Conservation (phyloP, 1,140 invertebrate species). For the Drosophila busckii region DNA sequence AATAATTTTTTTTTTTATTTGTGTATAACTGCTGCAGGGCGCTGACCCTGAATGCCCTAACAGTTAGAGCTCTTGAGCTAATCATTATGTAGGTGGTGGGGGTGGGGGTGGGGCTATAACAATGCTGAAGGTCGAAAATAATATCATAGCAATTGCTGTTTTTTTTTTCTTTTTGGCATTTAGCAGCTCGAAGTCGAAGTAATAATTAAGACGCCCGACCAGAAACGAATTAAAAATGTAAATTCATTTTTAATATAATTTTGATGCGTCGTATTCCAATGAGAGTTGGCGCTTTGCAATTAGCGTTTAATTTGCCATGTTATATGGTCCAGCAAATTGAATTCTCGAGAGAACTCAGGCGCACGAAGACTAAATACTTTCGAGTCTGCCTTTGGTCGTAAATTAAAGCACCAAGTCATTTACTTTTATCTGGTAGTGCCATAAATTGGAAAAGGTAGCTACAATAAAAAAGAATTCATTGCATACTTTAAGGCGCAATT, state of each 20-base stretch:
- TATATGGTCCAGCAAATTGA: constrained; percentile 22
- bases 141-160: too few species aligned
- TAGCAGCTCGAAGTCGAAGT: too few species aligned
- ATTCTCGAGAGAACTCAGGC: neutral
- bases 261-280: constrained; percentile 28
- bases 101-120: too few species aligned
- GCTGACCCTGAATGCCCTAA: constrained; percentile 10
- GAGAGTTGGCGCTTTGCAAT: constrained; percentile 36
- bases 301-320: constrained; percentile 66
- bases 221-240: constrained; percentile 67
- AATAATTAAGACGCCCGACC: too few species aligned
- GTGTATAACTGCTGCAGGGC: constrained; percentile 51
- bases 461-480: constrained; percentile 63
- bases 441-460: constrained; percentile 56
- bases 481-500: constrained; percentile 44
- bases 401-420: constrained; percentile 43
- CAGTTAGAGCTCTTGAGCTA: constrained; percentile 6
- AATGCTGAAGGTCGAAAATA: too few species aligned
- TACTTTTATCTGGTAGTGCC: constrained; percentile 59
- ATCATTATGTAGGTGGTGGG: constrained; percentile 1
- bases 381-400: constrained; percentile 33
- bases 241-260: constrained; percentile 67
- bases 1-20: too few species aligned
- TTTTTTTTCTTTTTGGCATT: too few species aligned
- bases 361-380: constrained; percentile 23